Percentiles rank a stretch among this genome's conserved stretches.
Evolutionary conservation across 92 coral and sea anemone species (phyloP).

Genomic region (Phenganax subtilis): DNA sequence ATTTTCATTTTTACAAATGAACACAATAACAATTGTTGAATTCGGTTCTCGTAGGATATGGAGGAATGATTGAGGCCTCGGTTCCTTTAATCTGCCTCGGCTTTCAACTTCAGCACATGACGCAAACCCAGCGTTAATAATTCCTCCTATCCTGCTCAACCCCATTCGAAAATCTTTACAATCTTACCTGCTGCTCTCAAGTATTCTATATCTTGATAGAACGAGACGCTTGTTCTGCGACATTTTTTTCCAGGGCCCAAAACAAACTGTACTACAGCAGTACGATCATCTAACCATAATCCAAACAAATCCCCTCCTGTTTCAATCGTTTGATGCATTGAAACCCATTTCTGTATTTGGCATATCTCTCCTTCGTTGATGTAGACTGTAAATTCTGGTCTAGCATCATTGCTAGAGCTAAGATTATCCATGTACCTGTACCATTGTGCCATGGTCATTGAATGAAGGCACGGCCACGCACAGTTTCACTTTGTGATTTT

Average conservation of each 20-base stretch:
- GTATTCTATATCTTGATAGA: conserved; percentile 71
- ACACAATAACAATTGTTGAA: too few relatives aligned
- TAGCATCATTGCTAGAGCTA: not conserved
- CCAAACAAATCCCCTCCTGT: conserved; percentile 93
- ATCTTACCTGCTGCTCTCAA: conserved; percentile 55
- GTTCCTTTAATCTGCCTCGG: too few relatives aligned
- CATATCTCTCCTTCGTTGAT: conserved; percentile 58
- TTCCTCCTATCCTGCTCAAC: too few relatives aligned
- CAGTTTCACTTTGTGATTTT: not conserved
- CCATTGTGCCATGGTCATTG: too few relatives aligned
- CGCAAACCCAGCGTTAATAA: too few relatives aligned
- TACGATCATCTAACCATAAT: conserved; percentile 67
- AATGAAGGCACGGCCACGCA: not conserved
- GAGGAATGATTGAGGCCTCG: too few relatives aligned
- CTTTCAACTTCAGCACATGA: too few relatives aligned
- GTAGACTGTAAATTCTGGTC: conserved; percentile 42
- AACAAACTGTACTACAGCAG: conserved; percentile 68
- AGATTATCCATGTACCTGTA: too few relatives aligned
- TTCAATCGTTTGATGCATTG: conserved; percentile 51
- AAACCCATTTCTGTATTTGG: conserved; percentile 60
- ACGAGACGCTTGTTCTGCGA: conserved; percentile 55
- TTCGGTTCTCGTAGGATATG: too few relatives aligned
- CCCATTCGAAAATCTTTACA: too few relatives aligned
- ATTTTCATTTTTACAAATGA: too few relatives aligned
- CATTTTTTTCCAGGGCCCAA: conserved; percentile 75